These are phyloP conservation scores for Pilophorus perplexus DNA, from an alignment of 2,888 invertebrate genomes.

Conservation along the genomic window DNA sequence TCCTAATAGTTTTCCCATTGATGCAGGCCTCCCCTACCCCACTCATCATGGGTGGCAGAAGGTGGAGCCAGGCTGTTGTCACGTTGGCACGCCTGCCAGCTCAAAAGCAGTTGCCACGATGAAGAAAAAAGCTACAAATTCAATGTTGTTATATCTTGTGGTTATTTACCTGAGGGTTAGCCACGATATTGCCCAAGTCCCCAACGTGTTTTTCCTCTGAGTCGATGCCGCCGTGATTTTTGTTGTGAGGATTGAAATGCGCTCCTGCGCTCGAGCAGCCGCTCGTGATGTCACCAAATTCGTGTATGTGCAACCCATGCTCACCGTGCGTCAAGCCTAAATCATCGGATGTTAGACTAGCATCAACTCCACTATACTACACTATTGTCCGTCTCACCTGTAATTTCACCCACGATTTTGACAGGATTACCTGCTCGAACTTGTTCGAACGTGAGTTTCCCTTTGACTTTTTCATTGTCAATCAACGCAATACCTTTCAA, in stretches of 20 bases:
- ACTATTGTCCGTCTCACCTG: too few relatives aligned
- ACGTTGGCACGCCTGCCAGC: too few relatives aligned
- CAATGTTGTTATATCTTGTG: too few relatives aligned
- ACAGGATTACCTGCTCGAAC: constrained; percentile 2
- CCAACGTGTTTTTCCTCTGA: constrained; percentile 26
- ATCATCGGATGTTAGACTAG: background rate
- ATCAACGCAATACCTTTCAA: constrained; percentile 16
- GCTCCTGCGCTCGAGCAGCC: constrained; percentile 31
- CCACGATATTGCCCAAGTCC: constrained; percentile 21
- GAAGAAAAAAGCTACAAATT: too few relatives aligned
- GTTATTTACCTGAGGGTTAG: constrained; percentile 2
- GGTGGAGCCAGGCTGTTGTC: too few relatives aligned
- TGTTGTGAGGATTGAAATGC: constrained; percentile 30
- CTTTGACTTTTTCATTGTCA: constrained; percentile 19
- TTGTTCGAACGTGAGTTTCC: constrained; percentile 23
- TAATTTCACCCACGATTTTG: constrained; percentile 18
- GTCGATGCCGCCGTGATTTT: constrained; percentile 15
- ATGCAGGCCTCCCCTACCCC: too few relatives aligned
- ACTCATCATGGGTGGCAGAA: too few relatives aligned
- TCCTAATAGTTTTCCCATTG: too few relatives aligned
- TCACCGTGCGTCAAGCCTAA: constrained; percentile 30
- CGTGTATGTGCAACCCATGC: constrained; percentile 29
- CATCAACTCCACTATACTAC: too few relatives aligned
- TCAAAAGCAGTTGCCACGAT: too few relatives aligned
- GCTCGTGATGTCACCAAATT: constrained; percentile 29